phyloP scores from a whole-genome alignment of 2,797 vertebrate genomes.

The Corythornis leucogaster region DNA sequence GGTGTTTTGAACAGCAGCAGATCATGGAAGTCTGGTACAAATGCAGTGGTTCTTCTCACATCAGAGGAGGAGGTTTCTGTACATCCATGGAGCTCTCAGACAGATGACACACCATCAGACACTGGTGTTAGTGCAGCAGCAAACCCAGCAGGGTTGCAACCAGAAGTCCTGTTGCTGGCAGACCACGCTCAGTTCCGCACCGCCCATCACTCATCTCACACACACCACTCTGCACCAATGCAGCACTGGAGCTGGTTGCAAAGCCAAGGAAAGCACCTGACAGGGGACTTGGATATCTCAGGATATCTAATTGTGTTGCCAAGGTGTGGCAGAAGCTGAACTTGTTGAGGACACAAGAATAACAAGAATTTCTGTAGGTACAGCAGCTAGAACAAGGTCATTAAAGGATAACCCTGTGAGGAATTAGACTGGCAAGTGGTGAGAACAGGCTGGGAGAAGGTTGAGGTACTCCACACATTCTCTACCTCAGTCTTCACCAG shows the following conservation, averaged over 20 bases:
- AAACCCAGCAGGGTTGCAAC: too few species aligned
- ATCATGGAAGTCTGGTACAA: not conserved
- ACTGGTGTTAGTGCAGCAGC: too few species aligned
- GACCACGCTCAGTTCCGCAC: too few species aligned
- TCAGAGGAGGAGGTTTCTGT: not conserved
- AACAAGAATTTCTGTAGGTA: not conserved
- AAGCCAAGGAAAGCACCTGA: not conserved
- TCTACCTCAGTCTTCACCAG: not conserved
- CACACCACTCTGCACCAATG: not conserved
- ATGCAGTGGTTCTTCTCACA: not conserved
- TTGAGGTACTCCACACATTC: not conserved
- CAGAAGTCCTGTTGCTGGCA: too few species aligned
- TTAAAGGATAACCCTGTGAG: accelerated
- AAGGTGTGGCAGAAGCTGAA: not conserved
- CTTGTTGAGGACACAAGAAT: not conserved
- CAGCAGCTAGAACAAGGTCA: not conserved
- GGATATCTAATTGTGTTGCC: not conserved
- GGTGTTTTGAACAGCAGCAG: not conserved
- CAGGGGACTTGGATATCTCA: not conserved
- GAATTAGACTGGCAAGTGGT: not conserved
- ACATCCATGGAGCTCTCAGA: slow-evolving; percentile 37
- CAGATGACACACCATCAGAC: not conserved
- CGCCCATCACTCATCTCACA: not conserved
- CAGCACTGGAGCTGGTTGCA: not conserved
- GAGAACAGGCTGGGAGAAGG: not conserved